Evolutionary conservation across 2,888 invertebrate species (phyloP), one percentile per base, ranked within the genome.

Genomic region (Acleris holmiana): DNA sequence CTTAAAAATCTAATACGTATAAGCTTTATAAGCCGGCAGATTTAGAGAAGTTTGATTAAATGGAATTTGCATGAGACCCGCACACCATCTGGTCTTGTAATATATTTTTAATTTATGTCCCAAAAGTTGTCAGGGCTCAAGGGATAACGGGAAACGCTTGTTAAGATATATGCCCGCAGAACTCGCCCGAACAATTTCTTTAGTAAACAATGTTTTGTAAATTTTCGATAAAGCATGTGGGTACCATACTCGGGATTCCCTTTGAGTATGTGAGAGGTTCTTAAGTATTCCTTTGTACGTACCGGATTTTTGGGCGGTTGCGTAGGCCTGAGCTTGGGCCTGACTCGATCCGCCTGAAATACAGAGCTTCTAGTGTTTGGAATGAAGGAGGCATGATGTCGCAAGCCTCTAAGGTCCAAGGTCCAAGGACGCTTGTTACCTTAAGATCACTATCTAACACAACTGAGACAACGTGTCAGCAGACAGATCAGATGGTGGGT

Each of bases 101-200:
- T 88, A 88, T 87, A 88, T 89, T 88, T 89, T 88, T 89, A 89
- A 90, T 90, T 89, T 88, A 88, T 88, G 83, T 85, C 82, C 83
- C 74, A 76, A 84, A 89, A 87, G 82, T 88, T 88, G 80, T 80
- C 76, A 78, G 79, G 77, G 72, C 75, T n/a, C 71, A 65, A 73
- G 75, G 76, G 64, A 75, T 76, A 76, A 74, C 71, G 67, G 71
- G 68, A 74, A 75, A 74, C 69, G 76, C 77, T 82, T 83, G 82
- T 82, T 82, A 82, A 81, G 80, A 81, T 80, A 75, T 81, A 77
- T 76, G 74, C 74, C 71, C 67, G 79, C 69, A 67, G 80, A 78
- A 73, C 79, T 77, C 68, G 58, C 59, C 63, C 68, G 65, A 75
- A 76, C 73, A 75, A 75, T 73, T 78, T 78, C 75, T 70, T 78